These are phyloP conservation scores for Macrostomum cliftonense DNA, from an alignment of 2,888 invertebrate genomes.

Conservation along the genomic window DNA sequence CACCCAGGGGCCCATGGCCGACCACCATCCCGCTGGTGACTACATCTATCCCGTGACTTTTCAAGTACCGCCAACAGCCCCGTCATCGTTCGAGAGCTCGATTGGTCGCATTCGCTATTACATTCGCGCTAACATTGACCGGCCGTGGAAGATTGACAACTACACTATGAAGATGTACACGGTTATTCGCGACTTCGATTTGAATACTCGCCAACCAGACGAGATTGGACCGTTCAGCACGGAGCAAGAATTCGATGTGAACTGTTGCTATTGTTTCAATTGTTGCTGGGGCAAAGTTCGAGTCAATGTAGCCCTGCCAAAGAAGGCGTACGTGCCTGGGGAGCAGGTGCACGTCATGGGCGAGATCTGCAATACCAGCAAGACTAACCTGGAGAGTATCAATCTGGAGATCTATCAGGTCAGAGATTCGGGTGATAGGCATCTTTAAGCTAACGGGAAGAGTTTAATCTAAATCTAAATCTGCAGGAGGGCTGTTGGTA, in stretches of 20 bases:
- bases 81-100: slow-evolving; percentile 25
- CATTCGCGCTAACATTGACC: slow-evolving; percentile 56
- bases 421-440: neutral
- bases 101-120: slow-evolving; percentile 57
- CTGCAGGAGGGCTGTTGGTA: too few species aligned
- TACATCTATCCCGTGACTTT: slow-evolving; percentile 60
- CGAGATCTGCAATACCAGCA: slow-evolving; percentile 13
- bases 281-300: slow-evolving; percentile 9
- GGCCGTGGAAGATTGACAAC: slow-evolving; percentile 65
- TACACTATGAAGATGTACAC: slow-evolving; percentile 62
- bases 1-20: slow-evolving; percentile 12
- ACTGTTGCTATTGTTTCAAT: slow-evolving; percentile 13
- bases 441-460: too few species aligned
- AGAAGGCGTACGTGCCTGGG: slow-evolving; percentile 17
- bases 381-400: slow-evolving; percentile 12
- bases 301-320: slow-evolving; percentile 11
- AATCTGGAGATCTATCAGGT: slow-evolving; percentile 15
- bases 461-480: too few species aligned
- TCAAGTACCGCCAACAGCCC: slow-evolving; percentile 44
- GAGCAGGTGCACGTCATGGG: slow-evolving; percentile 15
- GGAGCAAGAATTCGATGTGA: slow-evolving; percentile 5
- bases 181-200: slow-evolving; percentile 58
- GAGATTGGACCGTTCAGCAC: slow-evolving; percentile 5
- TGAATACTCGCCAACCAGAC: slow-evolving; percentile 43
- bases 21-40: slow-evolving; percentile 48